Base-by-base conservation (phyloP, 2,113 vertebrate genomes). In the Gobius niger region DNA sequence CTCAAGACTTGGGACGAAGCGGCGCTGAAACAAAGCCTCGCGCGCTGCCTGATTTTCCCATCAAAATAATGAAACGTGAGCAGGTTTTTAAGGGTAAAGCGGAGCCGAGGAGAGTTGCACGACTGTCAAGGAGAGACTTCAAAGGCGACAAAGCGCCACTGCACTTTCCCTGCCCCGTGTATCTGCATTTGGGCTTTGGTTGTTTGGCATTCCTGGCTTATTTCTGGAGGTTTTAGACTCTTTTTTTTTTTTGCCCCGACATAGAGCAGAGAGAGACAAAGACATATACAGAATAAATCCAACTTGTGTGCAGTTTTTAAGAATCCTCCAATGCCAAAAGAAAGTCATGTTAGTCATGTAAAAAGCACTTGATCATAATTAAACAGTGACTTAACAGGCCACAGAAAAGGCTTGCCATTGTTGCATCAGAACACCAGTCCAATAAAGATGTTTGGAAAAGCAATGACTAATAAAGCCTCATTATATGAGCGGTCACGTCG, bases 31-130 rank as follows among this genome's bases (percentile, higher is more conserved):
- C 80, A 86, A 56, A 91, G 88, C 80, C 82, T 83, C 61, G 51
- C 73, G 76, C 78, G 79, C n/a, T n/a, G 82, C 87, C 85, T 90
- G 90, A 90, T 86, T 90, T 86, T 91, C 82, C 74, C 86, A 84
- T 92, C 88, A 91, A 59, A 84, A 79, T 91, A 91, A 91, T 88
- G 78, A 82, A 87, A 89, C 49, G 51, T 83, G 88, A 91, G 83
- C 80, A 52, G 67, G 75, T 80, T 72, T 80, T 72, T 82, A 54
- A 24, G 24, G 69, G 69, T 73, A 61, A 69, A 47, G 9, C 78
- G 56, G 68, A 86, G 85, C 86, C 85, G 84, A 66, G 68, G 78
- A 87, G 78, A 74, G 72, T 87, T 81, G 76, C 76, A 83, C 85
- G 65, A 81, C 85, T 84, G 80, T 87, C 86, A 79, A 73, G 78